Conservation (phyloP, 2,113 vertebrate species). For the Gallinago paraguaiae region DNA sequence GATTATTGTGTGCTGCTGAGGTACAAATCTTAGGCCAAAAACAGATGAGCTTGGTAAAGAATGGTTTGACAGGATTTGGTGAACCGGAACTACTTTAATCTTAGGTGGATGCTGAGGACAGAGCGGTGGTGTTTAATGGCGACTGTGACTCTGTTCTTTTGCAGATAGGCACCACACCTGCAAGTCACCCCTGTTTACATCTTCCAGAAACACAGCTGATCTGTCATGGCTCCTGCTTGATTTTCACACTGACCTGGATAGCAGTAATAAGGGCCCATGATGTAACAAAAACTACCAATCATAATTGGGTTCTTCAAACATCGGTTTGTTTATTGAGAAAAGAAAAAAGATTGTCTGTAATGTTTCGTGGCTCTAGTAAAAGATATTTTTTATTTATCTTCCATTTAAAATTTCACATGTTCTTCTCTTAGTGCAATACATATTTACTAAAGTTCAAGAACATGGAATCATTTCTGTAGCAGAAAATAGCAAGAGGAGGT, state of each 20-base stretch:
- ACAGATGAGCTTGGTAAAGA: not conserved
- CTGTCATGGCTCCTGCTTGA: not conserved
- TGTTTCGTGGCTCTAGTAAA: not conserved
- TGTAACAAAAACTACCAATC: not conserved
- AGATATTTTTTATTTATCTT: not conserved
- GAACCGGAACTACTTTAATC: not conserved
- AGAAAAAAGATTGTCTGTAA: not conserved
- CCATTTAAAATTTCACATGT: not conserved
- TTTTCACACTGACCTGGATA: not conserved
- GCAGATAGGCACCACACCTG: not conserved
- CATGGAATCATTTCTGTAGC: not conserved
- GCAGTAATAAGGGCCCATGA: not conserved
- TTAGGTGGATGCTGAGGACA: accelerated
- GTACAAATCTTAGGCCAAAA: not conserved
- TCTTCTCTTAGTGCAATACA: not conserved
- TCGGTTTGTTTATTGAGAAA: not conserved
- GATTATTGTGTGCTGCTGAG: not conserved
- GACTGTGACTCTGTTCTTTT: not conserved
- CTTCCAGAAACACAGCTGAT: not conserved
- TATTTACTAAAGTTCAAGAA: not conserved
- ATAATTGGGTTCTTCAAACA: not conserved
- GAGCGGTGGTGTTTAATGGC: not conserved
- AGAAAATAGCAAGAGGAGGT: not conserved
- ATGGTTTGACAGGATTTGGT: not conserved
- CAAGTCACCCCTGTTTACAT: not conserved